These are phyloP conservation scores for Philaethria dido DNA, from an alignment of 2,888 invertebrate genomes.

Conservation along the genomic window DNA sequence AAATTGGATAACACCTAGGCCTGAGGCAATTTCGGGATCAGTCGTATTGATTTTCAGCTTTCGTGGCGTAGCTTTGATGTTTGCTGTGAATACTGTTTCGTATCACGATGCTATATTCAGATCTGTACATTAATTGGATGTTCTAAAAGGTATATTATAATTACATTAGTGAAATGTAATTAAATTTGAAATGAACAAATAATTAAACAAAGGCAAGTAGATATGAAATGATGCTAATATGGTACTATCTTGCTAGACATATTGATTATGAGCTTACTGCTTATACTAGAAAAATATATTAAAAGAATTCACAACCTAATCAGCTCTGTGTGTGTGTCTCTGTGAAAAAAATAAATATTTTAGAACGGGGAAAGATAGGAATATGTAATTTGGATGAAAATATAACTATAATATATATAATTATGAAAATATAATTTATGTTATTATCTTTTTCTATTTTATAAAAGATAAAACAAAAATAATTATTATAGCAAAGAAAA, in stretches of 20 bases:
- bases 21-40: constrained; percentile 47
- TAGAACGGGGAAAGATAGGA: no score
- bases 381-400: no score
- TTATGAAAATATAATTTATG: no score
- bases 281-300: neutral
- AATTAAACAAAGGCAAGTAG: neutral
- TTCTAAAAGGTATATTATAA: neutral
- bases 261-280: neutral
- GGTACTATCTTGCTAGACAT: neutral
- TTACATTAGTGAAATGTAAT: neutral
- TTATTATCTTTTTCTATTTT: no score
- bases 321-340: no score
- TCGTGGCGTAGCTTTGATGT: constrained; percentile 14
- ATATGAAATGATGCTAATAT: neutral
- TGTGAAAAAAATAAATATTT: no score
- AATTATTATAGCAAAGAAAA: no score
- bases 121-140: neutral
- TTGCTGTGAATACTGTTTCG: neutral
- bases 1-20: constrained; percentile 51
- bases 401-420: no score
- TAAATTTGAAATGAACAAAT: neutral
- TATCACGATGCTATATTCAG: neutral
- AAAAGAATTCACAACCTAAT: no score
- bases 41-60: constrained; percentile 35
- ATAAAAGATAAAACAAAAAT: no score